Evolutionary conservation across 2,797 vertebrate species (phyloP), one percentile per base, ranked within the genome.

Genomic region (Myotis vivesi): DNA sequence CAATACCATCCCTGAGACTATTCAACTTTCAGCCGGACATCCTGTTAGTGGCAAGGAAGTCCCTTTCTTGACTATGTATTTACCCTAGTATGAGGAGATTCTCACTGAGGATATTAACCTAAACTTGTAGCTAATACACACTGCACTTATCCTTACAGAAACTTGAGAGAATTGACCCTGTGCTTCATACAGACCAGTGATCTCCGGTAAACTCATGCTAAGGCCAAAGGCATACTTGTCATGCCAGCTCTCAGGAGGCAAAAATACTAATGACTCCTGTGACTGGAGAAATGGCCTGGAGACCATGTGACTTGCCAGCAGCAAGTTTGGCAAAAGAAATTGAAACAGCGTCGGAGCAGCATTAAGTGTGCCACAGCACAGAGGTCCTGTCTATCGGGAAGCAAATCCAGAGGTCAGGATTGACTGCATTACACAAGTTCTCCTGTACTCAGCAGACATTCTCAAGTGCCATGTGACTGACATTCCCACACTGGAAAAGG

Each of bases 251-350:
- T 89, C 25, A 38, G 51, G 85, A 92, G 89, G 95, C 86, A 95
- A 81, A 96, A 96, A 82, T 92, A 91, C 76, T 92, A 23, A 91
- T 89, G 83, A 87, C 89, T 91, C 95, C 89, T 89, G 94, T 97
- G 97, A 96, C 89, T 17, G 8, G 28, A 64, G 20, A 75, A 94
- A 94, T 41, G 84, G 23, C 69, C 90, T 33, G 25, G 76, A 94
- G 91, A 87, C 22, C 5, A 17, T 68, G 73, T 96, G 95, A 94
- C 59, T 30, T 1, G 5, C 53, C 81, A 93, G 59, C 59, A 30
- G 28, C 30, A 62, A 62, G 28, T 30, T 62, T 62, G 59, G 59
- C 28, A 62, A 62, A 30, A 62, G 12, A 84, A 92, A 51, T 91
- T 76, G 33, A 69, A 96, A 87, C 25, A 3, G 0, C 36, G 57